Evolutionary conservation across 1,140 invertebrate genomes (phyloP), one percentile per base, ranked within the genome.

Genomic region (Calycopis cecrops): DNA sequence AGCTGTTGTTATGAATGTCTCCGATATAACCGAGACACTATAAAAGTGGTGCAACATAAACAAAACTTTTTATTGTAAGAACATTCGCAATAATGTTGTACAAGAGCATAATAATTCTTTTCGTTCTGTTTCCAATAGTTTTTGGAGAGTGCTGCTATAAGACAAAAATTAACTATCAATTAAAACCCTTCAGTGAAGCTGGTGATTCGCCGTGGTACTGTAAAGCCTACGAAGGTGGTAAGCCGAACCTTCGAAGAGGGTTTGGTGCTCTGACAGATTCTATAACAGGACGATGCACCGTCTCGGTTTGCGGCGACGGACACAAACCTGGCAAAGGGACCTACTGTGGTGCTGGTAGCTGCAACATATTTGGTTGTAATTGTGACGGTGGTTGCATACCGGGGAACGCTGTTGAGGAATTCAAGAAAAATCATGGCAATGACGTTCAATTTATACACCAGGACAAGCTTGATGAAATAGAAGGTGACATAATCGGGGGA

Each of bases 311-410:
- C 17, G 40, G 40, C 17, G 40, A 44, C 12, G 40, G 40, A 9
- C 40, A 44, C 14, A 16, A 16, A 9, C 16, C 40, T 2, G 35
- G 9, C 4, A 44, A 44, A 16, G 40, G 40, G 9, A 44, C 40
- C 14, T 44, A 44, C 40, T 44, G 40, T 9, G 40, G 40, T 1
- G 40, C 16, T 12, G 40, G 40, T 9, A 44, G 40, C 40, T 44
- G 40, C 16, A 44, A 44, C 14, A 44, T 44, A 9, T 44, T 44
- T 14, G 40, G 40, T 16, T 44, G 40, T 7, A 44, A 44, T 16
- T 44, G 40, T 10, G 40, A 44, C 17, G 40, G 40, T 3, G 40
- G 40, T 9, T 44, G 40, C 40, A 16, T 44, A 4, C 40, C 40
- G 6, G 40, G 40, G 7, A 44, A 44, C 9, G 40, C 40, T 18